Evolutionary conservation across 2,797 vertebrate genomes (phyloP).

Genomic region (Helarctos malayanus): DNA sequence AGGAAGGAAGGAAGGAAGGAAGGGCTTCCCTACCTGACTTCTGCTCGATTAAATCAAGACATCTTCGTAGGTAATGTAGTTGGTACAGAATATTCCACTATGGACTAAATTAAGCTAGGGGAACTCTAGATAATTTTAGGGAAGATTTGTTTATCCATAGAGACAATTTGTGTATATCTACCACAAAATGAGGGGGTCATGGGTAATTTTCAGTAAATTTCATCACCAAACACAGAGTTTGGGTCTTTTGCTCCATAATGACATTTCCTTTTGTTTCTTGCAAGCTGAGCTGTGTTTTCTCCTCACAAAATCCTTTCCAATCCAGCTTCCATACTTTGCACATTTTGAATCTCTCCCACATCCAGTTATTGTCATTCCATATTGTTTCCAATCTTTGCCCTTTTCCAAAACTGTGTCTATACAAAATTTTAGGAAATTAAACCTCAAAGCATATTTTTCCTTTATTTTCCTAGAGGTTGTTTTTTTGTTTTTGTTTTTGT

Average conservation of each 20-base stretch:
- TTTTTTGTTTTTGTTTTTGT: neutral
- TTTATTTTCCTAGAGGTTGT: neutral
- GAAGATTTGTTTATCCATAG: neutral
- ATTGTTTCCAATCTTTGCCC: neutral
- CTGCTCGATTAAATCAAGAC: neutral
- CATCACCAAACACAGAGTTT: neutral
- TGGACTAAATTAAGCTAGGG: neutral
- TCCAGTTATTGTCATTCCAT: neutral
- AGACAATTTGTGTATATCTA: neutral
- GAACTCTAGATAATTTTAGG: neutral
- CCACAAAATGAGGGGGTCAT: neutral
- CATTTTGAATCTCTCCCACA: neutral
- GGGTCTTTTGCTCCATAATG: neutral
- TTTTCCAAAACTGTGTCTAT: neutral
- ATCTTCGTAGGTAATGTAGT: neutral
- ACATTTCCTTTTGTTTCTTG: neutral
- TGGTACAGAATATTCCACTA: neutral
- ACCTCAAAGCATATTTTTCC: neutral
- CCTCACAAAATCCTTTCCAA: too few species aligned
- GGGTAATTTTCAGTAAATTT: neutral
- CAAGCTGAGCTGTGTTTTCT: neutral
- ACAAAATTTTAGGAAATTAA: neutral
- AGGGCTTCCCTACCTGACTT: neutral
- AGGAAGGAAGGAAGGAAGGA: neutral
- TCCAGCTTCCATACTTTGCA: neutral